Percentiles rank a stretch among this genome's conserved stretches.
phyloP scores from a whole-genome alignment of 2,797 vertebrate species.

The Neostethus bicornis region DNA sequence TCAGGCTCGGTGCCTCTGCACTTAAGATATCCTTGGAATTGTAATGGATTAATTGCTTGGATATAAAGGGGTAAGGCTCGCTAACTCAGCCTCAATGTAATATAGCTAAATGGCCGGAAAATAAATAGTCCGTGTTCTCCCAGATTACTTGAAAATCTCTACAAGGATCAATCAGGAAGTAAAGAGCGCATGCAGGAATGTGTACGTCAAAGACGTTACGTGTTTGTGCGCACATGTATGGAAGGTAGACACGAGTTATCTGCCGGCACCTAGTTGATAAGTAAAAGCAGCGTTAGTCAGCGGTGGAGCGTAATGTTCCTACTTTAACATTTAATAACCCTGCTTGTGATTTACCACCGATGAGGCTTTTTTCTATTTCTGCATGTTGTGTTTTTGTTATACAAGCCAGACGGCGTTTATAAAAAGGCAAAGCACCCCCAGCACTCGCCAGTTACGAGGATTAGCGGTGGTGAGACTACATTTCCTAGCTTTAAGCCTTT shows the following conservation, averaged over 20 bases:
- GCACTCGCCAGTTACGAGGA: constrained; percentile 71
- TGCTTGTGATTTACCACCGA: constrained; percentile 66
- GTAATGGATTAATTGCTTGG: constrained; percentile 69
- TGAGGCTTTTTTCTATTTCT: constrained; percentile 61
- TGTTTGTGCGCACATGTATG: constrained; percentile 32
- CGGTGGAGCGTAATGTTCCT: constrained; percentile 58
- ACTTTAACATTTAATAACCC: constrained; percentile 71
- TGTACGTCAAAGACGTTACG: constrained; percentile 17
- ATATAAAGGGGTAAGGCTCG: constrained; percentile 50
- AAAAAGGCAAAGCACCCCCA: constrained; percentile 46
- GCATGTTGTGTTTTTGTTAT: constrained; percentile 65
- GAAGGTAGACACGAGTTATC: constrained; percentile 41
- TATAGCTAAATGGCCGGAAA: constrained; percentile 41
- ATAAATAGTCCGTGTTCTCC: constrained; percentile 34
- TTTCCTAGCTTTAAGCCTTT: constrained; percentile 56
- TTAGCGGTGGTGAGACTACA: constrained; percentile 64
- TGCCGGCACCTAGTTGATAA: constrained; percentile 46
- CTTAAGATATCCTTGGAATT: constrained; percentile 63
- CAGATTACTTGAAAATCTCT: constrained; percentile 50
- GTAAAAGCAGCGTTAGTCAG: constrained; percentile 46
- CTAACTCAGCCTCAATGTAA: constrained; percentile 44
- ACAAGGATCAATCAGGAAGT: constrained; percentile 37
- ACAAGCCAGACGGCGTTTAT: constrained; percentile 66
- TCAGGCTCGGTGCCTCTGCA: constrained; percentile 54
- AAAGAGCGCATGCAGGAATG: constrained; percentile 19